Percentiles rank a stretch among this genome's conserved stretches.
Evolutionary conservation across 2,888 invertebrate species (phyloP).

Genomic region (Epistrophella euchroma): DNA sequence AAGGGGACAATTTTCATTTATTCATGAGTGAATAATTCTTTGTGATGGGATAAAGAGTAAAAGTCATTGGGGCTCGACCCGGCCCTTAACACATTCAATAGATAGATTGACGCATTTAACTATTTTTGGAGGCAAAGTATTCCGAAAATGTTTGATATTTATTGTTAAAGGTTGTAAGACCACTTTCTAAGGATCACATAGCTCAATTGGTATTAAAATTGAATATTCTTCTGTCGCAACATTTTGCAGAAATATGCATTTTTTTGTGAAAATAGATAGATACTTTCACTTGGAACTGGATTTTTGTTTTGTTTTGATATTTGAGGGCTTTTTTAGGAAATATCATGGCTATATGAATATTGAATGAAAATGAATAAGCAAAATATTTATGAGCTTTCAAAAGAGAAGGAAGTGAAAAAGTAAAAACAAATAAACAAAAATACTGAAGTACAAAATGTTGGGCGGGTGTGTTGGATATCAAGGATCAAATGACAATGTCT

Average conservation of each 20-base stretch:
- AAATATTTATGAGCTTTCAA: not conserved
- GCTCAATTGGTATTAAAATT: conserved; percentile 49
- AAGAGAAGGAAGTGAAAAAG: conserved; percentile 31
- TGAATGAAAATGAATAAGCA: not conserved
- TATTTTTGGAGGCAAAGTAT: conserved; percentile 7
- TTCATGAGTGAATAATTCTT: conserved; percentile 66
- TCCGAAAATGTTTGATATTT: conserved; percentile 29
- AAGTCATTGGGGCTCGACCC: conserved; percentile 5
- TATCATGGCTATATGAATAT: not conserved
- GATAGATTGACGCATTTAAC: conserved; percentile 35
- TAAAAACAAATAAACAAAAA: conserved; percentile 1
- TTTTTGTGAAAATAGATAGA: not conserved
- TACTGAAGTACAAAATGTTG: conserved; percentile 79
- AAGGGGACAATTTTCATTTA: conserved; percentile 67
- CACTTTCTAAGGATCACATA: conserved; percentile 39
- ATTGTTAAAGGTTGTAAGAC: conserved; percentile 1
- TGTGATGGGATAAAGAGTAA: conserved; percentile 17
- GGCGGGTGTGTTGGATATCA: conserved; percentile 85
- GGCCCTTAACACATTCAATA: too few species aligned
- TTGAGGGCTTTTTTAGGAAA: not conserved
- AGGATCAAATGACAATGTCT: conserved; percentile 91
- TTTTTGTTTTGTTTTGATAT: conserved; percentile 4
- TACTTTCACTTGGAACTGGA: conserved; percentile 43
- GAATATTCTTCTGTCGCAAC: conserved; percentile 25
- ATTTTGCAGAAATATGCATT: conserved; percentile 3